A percentile compares a stretch with the other conserved stretches of the same genome.
These are phyloP conservation scores for Synanthedon andrenaeformis DNA, from an alignment of 2,888 invertebrate genomes.

Conservation along the genomic window DNA sequence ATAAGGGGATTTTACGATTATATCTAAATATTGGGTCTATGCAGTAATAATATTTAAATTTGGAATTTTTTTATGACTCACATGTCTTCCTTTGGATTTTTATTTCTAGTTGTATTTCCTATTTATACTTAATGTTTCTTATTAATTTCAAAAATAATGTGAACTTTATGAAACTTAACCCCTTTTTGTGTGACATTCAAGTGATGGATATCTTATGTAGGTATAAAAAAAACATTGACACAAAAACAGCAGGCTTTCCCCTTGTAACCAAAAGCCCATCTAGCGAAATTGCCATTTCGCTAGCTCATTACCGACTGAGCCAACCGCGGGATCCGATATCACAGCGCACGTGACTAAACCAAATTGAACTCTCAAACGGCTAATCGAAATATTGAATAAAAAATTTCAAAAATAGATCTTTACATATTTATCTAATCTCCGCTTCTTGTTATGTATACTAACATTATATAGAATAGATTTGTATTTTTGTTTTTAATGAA, in stretches of 20 bases:
- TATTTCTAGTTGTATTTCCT: too few relatives aligned
- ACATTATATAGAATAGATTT: too few relatives aligned
- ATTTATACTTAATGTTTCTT: too few relatives aligned
- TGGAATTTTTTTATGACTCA: too few relatives aligned
- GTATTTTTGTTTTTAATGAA: too few relatives aligned
- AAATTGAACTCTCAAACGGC: constrained; percentile 70
- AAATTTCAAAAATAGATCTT: constrained; percentile 1
- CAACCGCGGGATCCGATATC: constrained; percentile 64
- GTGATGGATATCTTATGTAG: not conserved
- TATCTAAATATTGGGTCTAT: too few relatives aligned
- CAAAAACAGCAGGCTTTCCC: constrained; percentile 37
- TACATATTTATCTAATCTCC: not conserved
- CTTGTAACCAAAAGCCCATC: constrained; percentile 63
- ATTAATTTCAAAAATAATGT: too few relatives aligned
- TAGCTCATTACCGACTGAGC: constrained; percentile 63
- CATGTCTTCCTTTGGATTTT: too few relatives aligned
- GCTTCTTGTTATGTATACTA: not conserved
- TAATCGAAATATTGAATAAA: constrained; percentile 64
- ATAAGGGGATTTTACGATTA: too few relatives aligned
- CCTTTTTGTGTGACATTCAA: too few relatives aligned
- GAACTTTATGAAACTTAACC: too few relatives aligned
- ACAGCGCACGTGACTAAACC: constrained; percentile 64
- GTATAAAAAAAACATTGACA: constrained; percentile 46
- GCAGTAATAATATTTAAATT: too few relatives aligned
- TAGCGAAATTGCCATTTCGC: constrained; percentile 64